These are phyloP conservation scores for Xylophagus ater DNA, from an alignment of 2,888 invertebrate genomes.

Conservation along the genomic window DNA sequence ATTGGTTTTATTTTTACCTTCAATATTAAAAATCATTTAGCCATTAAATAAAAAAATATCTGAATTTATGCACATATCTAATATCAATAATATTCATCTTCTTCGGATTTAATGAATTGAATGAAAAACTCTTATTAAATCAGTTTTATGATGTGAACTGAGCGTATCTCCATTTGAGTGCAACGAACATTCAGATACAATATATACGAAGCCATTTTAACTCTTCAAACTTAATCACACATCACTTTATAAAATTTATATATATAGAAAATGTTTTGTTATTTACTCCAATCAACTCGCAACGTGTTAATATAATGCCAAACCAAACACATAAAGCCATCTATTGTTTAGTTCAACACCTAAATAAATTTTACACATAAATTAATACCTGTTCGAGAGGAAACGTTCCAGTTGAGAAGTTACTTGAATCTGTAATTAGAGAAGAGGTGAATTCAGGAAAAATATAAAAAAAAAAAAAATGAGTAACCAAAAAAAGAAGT, in stretches of 20 bases:
- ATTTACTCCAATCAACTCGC: background rate
- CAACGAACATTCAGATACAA: conserved; percentile 9
- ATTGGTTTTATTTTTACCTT: too few relatives aligned
- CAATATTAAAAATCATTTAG: too few relatives aligned
- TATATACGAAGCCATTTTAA: too few relatives aligned
- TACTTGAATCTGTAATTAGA: conserved; percentile 17
- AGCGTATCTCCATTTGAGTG: conserved; percentile 14
- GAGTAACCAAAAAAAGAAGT: too few relatives aligned
- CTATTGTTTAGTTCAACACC: conserved; percentile 19
- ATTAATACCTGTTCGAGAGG: conserved; percentile 19
- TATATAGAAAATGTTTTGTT: too few relatives aligned
- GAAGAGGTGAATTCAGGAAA: too few relatives aligned
- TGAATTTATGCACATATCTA: too few relatives aligned
- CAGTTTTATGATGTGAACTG: conserved; percentile 14
- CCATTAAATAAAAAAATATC: too few relatives aligned
- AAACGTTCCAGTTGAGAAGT: conserved; percentile 17
- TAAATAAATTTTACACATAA: conserved; percentile 18
- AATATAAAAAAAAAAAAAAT: too few relatives aligned
- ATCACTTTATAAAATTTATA: too few relatives aligned
- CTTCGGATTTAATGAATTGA: too few relatives aligned
- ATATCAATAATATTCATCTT: too few relatives aligned
- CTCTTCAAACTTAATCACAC: background rate
- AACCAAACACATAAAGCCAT: conserved; percentile 16
- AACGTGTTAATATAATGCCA: conserved; percentile 17
- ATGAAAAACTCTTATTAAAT: conserved; percentile 2